phyloP scores from a whole-genome alignment of 2,888 invertebrate genomes.

The Mystacides longicornis region DNA sequence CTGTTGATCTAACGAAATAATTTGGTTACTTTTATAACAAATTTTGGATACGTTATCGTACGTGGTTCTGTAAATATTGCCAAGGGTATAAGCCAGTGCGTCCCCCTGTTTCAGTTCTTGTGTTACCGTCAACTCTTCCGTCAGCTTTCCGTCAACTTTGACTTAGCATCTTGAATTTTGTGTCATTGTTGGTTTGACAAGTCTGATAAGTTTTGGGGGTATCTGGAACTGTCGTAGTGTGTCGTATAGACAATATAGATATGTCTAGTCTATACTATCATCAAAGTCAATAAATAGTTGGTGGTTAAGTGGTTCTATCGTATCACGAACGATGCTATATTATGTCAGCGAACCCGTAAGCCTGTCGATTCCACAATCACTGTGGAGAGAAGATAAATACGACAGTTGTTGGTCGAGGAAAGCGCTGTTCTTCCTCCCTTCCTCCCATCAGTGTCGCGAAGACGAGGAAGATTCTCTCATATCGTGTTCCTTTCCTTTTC shows the following conservation, averaged over 20 bases:
- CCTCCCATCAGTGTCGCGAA: too few relatives aligned
- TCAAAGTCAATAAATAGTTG: background rate
- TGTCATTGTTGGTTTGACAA: conserved; percentile 1
- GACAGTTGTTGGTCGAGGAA: too few relatives aligned
- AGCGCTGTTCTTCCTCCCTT: too few relatives aligned
- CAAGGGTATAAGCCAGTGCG: background rate
- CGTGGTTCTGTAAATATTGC: background rate
- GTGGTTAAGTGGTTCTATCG: too few relatives aligned
- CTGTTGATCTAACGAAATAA: background rate
- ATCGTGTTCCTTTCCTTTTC: too few relatives aligned
- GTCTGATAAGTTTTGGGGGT: too few relatives aligned
- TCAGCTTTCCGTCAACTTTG: background rate
- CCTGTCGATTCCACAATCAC: too few relatives aligned
- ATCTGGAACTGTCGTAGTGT: background rate
- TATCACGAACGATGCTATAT: too few relatives aligned
- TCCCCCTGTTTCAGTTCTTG: conserved; percentile 2
- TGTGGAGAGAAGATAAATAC: too few relatives aligned
- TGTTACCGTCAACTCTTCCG: conserved; percentile 4
- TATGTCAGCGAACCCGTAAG: too few relatives aligned
- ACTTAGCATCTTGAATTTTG: background rate
- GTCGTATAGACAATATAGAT: background rate
- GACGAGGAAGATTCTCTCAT: too few relatives aligned
- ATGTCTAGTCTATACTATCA: background rate
- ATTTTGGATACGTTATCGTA: background rate
- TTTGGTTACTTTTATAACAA: background rate